These are phyloP conservation scores for Phasianus colchicus DNA, from an alignment of 2,113 vertebrate genomes.

Conservation along the genomic window DNA sequence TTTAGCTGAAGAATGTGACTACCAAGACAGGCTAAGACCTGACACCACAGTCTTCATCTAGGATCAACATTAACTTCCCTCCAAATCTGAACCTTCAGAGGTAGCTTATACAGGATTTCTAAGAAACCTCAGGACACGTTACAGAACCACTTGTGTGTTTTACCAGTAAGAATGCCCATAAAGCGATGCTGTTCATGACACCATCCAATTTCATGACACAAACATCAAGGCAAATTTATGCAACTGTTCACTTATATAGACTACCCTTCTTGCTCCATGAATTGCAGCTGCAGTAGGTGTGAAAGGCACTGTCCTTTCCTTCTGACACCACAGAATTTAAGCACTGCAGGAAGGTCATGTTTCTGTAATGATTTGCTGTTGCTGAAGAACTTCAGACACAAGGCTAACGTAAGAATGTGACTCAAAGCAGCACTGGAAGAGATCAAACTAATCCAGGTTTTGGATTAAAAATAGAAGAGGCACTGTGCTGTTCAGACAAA, in stretches of 20 bases:
- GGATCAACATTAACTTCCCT: accelerated
- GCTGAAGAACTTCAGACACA: constrained; percentile 5
- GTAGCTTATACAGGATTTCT: not conserved
- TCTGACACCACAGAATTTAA: not conserved
- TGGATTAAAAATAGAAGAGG: not conserved
- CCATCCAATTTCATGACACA: not conserved
- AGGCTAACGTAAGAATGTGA: constrained; percentile 8
- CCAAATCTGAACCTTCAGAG: not conserved
- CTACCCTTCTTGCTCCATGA: not conserved
- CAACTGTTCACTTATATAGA: not conserved
- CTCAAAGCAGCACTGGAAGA: not conserved
- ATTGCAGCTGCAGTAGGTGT: not conserved
- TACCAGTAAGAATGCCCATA: not conserved
- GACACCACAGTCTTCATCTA: not conserved
- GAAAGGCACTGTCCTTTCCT: not conserved
- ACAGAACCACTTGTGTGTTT: not conserved
- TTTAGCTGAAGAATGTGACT: not conserved
- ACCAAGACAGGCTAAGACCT: not conserved
- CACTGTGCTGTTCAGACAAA: not conserved
- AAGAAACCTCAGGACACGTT: not conserved
- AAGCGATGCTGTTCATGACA: not conserved
- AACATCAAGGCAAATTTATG: not conserved
- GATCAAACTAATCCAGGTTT: not conserved
- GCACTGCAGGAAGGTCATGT: not conserved
- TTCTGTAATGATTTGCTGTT: not conserved